Evolutionary conservation across 1,140 invertebrate genomes (phyloP), one percentile per base, ranked within the genome.

Genomic region (Drosophila navojoa): DNA sequence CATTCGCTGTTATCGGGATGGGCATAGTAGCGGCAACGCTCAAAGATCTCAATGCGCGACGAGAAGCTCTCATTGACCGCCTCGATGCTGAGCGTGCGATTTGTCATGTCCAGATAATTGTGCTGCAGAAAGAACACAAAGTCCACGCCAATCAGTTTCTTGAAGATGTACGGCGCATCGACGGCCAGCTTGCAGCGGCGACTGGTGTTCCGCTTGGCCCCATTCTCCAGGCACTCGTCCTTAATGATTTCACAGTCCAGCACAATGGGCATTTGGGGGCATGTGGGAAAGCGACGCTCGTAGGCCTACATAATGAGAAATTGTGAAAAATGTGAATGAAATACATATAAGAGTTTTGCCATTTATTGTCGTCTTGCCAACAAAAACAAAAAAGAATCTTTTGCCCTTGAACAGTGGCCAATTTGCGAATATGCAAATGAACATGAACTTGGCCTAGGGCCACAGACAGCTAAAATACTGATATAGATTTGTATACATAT

Each of bases 141-240:
- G 87, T 99, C 98, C 0, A 99, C 97, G 27, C 98, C 98, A 85
- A 98, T 97, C 81, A 99, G 97, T 94, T 99, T 99, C 93, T 98
- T 99, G 50, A 99, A 94, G 32, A 99, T 93, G 92, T 99, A 99
- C 0, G 98, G 98, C 16, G 97, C 98, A 71, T 99, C 98, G 0
- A 99, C 97, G 84, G 97, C 97, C 19, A 99, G 93, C 93, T 97
- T 96, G 92, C 98, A 99, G 60, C 96, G 94, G 62, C 98, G 93
- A 80, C 98, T 97, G n/a, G 98, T 96, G 54, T 96, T 94, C 87
- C 96, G 94, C 75, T 96, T 93, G 3, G 96, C 94, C 50, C 96
- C 96, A 92, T 98, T 97, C 62, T 96, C 94, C 76, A 95, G 95
- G 77, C 95, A 95, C 69, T 94, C 95, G 76, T 99, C 98, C 60